phyloP scores from a whole-genome alignment of 2,113 vertebrate species.

The Tapirus terrestris region DNA sequence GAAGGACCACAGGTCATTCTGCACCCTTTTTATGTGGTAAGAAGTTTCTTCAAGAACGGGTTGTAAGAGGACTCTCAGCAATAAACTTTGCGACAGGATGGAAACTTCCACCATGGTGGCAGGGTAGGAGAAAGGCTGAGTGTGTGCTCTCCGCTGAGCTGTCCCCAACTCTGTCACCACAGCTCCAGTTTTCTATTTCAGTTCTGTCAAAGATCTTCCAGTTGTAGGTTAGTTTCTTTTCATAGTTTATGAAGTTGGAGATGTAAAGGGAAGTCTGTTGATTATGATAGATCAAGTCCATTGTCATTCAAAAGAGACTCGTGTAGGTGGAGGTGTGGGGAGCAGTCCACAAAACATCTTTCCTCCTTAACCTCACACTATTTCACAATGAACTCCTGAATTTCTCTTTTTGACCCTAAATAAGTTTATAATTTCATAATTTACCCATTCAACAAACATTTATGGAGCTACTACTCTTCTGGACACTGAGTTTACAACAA shows the following conservation, averaged over 20 bases:
- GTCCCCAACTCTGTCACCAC: not conserved
- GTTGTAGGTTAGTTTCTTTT: not conserved
- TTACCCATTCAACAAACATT: not conserved
- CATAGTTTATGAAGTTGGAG: not conserved
- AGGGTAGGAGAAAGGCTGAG: too few relatives aligned
- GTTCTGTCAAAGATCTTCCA: not conserved
- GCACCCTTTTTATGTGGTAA: not conserved
- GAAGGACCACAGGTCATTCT: not conserved
- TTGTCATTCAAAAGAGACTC: not conserved
- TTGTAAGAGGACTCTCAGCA: not conserved
- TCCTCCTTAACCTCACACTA: not conserved
- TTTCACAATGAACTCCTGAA: not conserved
- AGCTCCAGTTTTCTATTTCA: not conserved
- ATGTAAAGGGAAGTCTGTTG: not conserved
- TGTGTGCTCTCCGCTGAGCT: not conserved
- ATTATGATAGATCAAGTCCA: not conserved
- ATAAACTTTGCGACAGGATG: not conserved
- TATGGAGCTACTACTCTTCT: not conserved
- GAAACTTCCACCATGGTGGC: not conserved
- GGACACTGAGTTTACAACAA: not conserved
- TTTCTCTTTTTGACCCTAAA: not conserved
- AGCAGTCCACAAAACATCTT: too few relatives aligned
- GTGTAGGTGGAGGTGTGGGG: too few relatives aligned
- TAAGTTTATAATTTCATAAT: not conserved
- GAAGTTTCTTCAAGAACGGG: not conserved